phyloP scores from a whole-genome alignment of 1,140 invertebrate genomes.

The Drosophila kanapiae region DNA sequence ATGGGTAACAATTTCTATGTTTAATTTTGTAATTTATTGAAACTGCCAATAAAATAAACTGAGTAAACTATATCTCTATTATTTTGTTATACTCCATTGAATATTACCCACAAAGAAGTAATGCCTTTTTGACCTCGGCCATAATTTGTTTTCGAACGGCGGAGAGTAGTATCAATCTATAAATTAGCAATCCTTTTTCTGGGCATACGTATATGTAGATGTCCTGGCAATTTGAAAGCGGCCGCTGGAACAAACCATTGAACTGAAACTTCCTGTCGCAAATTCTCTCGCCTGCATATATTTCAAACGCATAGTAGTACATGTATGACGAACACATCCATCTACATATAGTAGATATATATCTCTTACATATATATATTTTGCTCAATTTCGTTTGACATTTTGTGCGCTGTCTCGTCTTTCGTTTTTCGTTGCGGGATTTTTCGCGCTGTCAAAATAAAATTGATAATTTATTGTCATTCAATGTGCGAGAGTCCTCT shows the following conservation, averaged over 20 bases:
- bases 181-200: constrained; percentile 29
- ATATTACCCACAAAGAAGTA: neutral
- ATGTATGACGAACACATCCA: constrained; percentile 24
- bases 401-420: constrained; percentile 52
- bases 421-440: constrained; percentile 65
- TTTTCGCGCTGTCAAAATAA: constrained; percentile 84
- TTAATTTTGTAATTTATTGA: neutral
- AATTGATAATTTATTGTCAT: constrained; percentile 85
- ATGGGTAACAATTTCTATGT: no score
- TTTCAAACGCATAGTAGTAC: constrained; percentile 35
- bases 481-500: constrained; percentile 68
- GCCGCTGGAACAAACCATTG: constrained; percentile 78
- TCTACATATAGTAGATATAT: constrained; percentile 13
- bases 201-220: constrained; percentile 13
- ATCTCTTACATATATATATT: constrained; percentile 47
- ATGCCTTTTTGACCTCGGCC: constrained; percentile 15
- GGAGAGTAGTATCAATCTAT: constrained; percentile 18
- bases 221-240: constrained; percentile 65
- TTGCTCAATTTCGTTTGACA: constrained; percentile 79
- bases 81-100: neutral
- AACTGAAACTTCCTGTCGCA: constrained; percentile 82
- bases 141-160: constrained; percentile 20
- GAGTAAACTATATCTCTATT: no score
- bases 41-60: no score
- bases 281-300: constrained; percentile 64